A percentile compares a stretch with the other conserved stretches of the same genome.
These are phyloP conservation scores for Meleagris gallopavo DNA, from an alignment of 2,113 vertebrate species.

Conservation along the genomic window DNA sequence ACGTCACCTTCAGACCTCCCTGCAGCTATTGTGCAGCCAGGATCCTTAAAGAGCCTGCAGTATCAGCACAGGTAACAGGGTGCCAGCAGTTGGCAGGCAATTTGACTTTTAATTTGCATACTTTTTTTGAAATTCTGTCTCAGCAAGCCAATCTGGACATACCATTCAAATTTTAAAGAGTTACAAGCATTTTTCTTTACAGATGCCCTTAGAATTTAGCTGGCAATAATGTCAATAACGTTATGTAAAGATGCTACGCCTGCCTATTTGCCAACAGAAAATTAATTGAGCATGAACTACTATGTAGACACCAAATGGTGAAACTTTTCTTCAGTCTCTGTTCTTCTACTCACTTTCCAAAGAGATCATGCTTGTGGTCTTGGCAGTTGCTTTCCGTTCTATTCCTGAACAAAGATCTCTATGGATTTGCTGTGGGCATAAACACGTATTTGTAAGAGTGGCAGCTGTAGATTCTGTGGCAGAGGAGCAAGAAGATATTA, in stretches of 20 bases:
- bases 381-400: neutral
- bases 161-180: neutral
- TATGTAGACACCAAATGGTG: neutral
- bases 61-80: neutral
- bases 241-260: neutral
- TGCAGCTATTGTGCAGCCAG: neutral
- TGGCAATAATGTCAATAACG: neutral
- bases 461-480: accelerated
- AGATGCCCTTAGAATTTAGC: neutral
- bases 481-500: neutral
- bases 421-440: neutral
- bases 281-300: neutral
- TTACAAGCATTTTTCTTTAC: neutral
- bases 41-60: neutral
- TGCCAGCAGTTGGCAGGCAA: neutral
- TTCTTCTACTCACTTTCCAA: neutral
- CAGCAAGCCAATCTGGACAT: neutral
- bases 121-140: neutral
- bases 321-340: neutral
- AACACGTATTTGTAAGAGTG: neutral
- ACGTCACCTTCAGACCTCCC: conserved; percentile 24
- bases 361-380: neutral
- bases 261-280: neutral
- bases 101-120: neutral
- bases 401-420: neutral